phyloP scores from a whole-genome alignment of 2,113 vertebrate species.

The Periophthalmodon schlosseri region DNA sequence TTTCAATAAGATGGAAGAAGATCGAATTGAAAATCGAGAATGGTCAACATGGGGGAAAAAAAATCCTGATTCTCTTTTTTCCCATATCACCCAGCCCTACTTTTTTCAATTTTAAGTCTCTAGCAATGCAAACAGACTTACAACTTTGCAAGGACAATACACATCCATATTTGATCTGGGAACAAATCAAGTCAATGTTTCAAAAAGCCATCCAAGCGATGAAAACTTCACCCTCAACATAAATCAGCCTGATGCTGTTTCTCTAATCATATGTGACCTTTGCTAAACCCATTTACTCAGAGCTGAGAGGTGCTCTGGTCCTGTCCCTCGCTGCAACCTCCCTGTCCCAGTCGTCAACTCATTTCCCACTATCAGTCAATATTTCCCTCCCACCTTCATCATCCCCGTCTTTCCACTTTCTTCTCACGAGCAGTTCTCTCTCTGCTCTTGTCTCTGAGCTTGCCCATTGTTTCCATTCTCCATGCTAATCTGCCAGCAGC shows the following conservation, averaged over 20 bases:
- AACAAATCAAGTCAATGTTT: not conserved
- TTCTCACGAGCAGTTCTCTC: slow-evolving; percentile 19
- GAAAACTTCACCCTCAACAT: slow-evolving; percentile 17
- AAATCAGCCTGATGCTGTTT: slow-evolving; percentile 26
- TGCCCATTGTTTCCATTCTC: slow-evolving; percentile 60
- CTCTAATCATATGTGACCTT: slow-evolving; percentile 45
- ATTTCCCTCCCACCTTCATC: slow-evolving; percentile 35
- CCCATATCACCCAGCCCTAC: too few species aligned
- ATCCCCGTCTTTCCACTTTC: slow-evolving; percentile 25
- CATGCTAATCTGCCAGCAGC: slow-evolving; percentile 67
- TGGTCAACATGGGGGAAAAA: too few species aligned
- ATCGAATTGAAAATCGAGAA: too few species aligned
- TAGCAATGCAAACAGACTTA: not conserved
- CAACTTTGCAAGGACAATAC: not conserved
- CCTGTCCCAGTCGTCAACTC: slow-evolving; percentile 18
- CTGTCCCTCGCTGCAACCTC: slow-evolving; percentile 25
- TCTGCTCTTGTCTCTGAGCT: slow-evolving; percentile 49
- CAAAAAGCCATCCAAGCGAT: not conserved
- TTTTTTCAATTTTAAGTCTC: not conserved
- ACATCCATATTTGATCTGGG: not conserved
- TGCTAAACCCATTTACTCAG: slow-evolving; percentile 38
- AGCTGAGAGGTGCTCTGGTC: slow-evolving; percentile 31
- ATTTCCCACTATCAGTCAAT: slow-evolving; percentile 37
- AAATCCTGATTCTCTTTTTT: too few species aligned
- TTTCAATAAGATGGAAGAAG: too few species aligned